Evolutionary conservation across 2,888 invertebrate species (phyloP).

Genomic region (Sycophila texana): DNA sequence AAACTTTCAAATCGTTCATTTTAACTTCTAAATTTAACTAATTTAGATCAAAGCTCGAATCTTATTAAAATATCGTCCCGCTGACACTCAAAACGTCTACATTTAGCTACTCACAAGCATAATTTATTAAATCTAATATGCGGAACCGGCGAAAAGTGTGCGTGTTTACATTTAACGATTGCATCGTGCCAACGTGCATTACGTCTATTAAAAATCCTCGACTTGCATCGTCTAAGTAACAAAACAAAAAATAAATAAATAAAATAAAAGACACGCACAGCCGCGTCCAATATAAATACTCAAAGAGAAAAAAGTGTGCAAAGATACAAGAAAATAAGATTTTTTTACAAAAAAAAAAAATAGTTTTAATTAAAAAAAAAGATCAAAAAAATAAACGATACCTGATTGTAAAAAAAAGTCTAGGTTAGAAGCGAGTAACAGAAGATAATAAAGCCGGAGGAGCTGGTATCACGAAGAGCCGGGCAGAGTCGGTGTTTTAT

Average conservation of each 20-base stretch:
- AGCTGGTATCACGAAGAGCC: neutral
- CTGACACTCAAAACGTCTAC: no score
- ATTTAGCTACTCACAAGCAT: no score
- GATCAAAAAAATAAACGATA: conserved; percentile 25
- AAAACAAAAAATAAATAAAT: neutral
- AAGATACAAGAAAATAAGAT: neutral
- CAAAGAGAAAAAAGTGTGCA: conserved; percentile 4
- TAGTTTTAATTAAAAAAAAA: neutral
- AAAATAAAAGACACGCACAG: neutral
- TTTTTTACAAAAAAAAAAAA: conserved; percentile 8
- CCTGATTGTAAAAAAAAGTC: conserved; percentile 35
- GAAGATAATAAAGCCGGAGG: conserved; percentile 39
- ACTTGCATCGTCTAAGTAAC: neutral
- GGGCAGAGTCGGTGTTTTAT: neutral
- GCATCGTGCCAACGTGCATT: conserved; percentile 14
- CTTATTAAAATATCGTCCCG: no score
- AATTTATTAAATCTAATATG: no score
- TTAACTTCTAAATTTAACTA: no score
- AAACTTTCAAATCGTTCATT: neutral
- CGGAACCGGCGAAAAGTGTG: no score
- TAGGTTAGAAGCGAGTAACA: conserved; percentile 42
- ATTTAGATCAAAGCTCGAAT: no score
- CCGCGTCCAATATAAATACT: neutral
- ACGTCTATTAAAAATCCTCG: neutral
- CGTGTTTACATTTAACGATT: no score